phyloP scores from a whole-genome alignment of 2,797 vertebrate species.

The Taenioides sp. region DNA sequence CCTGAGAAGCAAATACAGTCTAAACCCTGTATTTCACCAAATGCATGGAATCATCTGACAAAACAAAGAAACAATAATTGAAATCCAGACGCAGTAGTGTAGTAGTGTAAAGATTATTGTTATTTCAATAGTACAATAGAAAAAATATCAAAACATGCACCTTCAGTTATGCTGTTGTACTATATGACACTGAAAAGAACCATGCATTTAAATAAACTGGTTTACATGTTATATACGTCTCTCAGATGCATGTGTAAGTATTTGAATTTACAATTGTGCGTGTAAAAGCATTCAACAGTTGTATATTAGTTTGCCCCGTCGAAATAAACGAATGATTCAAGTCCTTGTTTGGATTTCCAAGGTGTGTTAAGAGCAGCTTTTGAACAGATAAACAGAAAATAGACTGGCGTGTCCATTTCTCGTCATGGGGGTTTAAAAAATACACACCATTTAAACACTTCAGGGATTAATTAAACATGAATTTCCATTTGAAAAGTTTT shows the following conservation, averaged over 20 bases:
- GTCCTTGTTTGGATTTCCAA: neutral
- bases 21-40: neutral
- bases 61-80: neutral
- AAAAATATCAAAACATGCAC: conserved; percentile 4
- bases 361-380: neutral
- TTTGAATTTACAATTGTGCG: neutral
- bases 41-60: neutral
- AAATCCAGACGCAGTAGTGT: neutral
- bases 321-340: no score
- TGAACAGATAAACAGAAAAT: neutral
- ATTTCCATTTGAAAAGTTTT: neutral
- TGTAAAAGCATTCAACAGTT: neutral
- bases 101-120: neutral
- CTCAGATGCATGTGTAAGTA: neutral
- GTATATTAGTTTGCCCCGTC: neutral
- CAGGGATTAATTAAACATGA: neutral
- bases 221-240: neutral
- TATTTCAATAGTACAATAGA: neutral
- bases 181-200: neutral
- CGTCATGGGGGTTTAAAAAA: no score
- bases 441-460: neutral
- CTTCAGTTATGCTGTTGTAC: neutral
- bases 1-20: neutral
- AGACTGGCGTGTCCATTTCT: no score
- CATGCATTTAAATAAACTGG: neutral